A percentile compares a stretch with the other conserved stretches of the same genome.
These are phyloP conservation scores for Chiridota heheva DNA, from an alignment of 35 echinoderm and acorn worm genomes.

Conservation along the genomic window DNA sequence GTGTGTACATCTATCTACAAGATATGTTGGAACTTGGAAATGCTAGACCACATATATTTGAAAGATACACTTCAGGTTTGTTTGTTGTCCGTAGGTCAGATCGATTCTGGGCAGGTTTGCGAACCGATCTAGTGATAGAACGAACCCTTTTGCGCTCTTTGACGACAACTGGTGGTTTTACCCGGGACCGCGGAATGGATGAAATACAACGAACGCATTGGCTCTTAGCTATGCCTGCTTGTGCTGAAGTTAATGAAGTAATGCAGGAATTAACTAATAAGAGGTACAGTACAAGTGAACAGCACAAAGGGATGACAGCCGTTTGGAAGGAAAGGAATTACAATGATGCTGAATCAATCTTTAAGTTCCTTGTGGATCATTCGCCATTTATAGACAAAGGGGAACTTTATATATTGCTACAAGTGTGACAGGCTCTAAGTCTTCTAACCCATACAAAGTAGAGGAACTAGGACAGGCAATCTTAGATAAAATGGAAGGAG, in stretches of 20 bases:
- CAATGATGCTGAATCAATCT: no score
- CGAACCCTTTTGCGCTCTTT: conserved; percentile 62
- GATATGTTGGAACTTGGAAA: conserved; percentile 7
- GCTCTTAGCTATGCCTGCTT: conserved; percentile 1
- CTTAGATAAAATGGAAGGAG: conserved; percentile 12
- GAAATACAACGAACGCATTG: conserved; percentile 27
- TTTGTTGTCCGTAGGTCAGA: conserved; percentile 34
- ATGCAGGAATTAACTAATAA: conserved; percentile 68
- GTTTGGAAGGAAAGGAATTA: no score
- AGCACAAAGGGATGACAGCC: no score
- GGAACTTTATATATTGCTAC: conserved; percentile 7
- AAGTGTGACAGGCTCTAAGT: neutral
- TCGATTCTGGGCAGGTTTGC: conserved; percentile 63
- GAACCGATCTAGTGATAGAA: conserved; percentile 54
- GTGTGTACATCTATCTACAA: conserved; percentile 52
- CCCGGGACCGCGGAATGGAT: conserved; percentile 36
- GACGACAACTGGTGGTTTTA: conserved; percentile 61
- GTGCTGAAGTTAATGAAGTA: conserved; percentile 39
- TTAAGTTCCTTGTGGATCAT: neutral
- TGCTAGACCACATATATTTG: conserved; percentile 44
- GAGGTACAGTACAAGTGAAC: no score
- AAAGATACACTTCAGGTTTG: conserved; percentile 2
- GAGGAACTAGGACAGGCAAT: conserved; percentile 14
- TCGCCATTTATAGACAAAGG: conserved; percentile 16
- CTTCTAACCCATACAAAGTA: conserved; percentile 9